phyloP scores from a whole-genome alignment of 1,140 invertebrate species.

The Bombus fervidus region DNA sequence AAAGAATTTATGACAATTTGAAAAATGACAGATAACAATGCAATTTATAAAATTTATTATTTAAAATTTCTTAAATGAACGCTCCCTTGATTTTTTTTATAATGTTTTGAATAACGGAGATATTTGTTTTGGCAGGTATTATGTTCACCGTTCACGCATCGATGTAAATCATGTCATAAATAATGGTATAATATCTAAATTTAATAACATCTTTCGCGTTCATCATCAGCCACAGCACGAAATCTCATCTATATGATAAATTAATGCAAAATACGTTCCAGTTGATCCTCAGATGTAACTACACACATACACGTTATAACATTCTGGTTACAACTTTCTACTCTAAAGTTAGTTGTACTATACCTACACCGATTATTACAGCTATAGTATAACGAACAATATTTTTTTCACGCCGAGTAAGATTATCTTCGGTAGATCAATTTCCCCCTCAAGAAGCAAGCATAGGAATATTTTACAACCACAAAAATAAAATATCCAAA shows the following conservation, averaged over 20 bases:
- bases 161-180: not conserved
- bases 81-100: too few relatives aligned
- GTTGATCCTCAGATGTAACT: not conserved
- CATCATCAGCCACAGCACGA: not conserved
- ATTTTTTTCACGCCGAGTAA: not conserved
- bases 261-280: constrained; percentile 1
- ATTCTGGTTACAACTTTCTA: not conserved
- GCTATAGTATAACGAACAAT: not conserved
- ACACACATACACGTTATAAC: not conserved
- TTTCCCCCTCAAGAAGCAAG: not conserved
- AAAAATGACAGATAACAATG: not conserved
- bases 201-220: not conserved
- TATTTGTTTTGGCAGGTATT: not conserved
- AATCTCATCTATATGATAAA: not conserved
- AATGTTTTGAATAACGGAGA: not conserved
- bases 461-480: too few relatives aligned
- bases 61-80: not conserved
- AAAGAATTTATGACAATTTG: not conserved
- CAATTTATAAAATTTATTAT: not conserved
- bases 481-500: not conserved
- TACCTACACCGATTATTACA: not conserved
- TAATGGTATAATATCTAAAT: not conserved
- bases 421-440: not conserved
- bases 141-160: not conserved
- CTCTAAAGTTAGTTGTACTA: not conserved